phyloP scores from a whole-genome alignment of 2,888 invertebrate genomes.

The Meta bourneti region DNA sequence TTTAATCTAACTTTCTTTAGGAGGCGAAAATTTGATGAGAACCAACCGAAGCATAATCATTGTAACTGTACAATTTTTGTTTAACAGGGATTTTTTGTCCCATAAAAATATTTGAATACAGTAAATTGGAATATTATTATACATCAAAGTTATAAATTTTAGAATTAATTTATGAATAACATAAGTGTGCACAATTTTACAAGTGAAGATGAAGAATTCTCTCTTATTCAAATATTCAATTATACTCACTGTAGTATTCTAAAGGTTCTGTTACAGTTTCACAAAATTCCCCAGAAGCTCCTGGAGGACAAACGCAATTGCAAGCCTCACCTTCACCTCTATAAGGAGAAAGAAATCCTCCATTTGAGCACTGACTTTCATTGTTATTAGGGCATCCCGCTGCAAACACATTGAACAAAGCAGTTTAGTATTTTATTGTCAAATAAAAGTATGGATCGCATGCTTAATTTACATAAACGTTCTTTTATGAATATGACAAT shows the following conservation, averaged over 20 bases:
- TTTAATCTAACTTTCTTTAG: too few species aligned
- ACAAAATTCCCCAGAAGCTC: conserved; percentile 70
- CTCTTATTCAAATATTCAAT: background rate
- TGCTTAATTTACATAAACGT: background rate
- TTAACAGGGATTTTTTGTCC: too few species aligned
- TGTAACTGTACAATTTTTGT: too few species aligned
- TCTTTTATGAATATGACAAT: background rate
- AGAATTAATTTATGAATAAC: too few species aligned
- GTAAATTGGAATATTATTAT: too few species aligned
- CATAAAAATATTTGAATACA: too few species aligned
- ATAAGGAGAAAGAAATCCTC: conserved; percentile 75
- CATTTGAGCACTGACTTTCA: conserved; percentile 69
- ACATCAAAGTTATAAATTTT: too few species aligned
- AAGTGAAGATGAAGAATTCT: too few species aligned
- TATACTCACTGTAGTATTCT: conserved; percentile 64
- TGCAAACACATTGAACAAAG: conserved; percentile 16
- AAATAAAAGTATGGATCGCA: background rate
- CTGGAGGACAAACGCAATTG: conserved; percentile 76
- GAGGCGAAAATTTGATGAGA: too few species aligned
- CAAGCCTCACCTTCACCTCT: conserved; percentile 60
- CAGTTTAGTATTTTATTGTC: background rate
- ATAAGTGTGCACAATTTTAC: too few species aligned
- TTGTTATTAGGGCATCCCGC: conserved; percentile 72
- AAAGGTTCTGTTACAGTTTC: conserved; percentile 51
- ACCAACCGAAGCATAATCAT: too few species aligned